A percentile compares a stretch with the other conserved stretches of the same genome.
Evolutionary conservation across 2,797 vertebrate species (phyloP).

Genomic region (Urosaurus nigricauda): DNA sequence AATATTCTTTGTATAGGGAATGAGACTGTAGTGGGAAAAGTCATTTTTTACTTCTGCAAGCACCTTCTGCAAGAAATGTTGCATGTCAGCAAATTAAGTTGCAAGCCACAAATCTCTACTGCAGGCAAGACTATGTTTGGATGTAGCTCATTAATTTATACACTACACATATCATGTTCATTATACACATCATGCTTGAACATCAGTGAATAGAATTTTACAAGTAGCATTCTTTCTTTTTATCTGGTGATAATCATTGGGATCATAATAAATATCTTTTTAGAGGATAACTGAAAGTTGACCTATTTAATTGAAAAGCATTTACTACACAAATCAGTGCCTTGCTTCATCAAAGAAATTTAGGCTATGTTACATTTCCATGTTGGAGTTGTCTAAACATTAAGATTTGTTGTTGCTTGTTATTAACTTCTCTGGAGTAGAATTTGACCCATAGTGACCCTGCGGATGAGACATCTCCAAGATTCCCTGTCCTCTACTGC

Average conservation of each 20-base stretch:
- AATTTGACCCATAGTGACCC: too few species aligned
- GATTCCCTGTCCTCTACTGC: too few species aligned
- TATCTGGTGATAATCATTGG: neutral
- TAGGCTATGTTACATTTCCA: neutral
- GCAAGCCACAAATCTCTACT: neutral
- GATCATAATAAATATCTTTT: conserved; percentile 5
- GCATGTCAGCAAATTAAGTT: neutral
- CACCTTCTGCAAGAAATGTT: conserved; percentile 14
- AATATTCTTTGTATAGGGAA: neutral
- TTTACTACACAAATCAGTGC: conserved; percentile 41
- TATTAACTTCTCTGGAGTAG: too few species aligned
- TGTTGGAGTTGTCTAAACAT: conserved; percentile 39
- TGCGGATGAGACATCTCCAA: too few species aligned
- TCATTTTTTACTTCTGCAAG: neutral
- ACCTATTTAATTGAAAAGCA: conserved; percentile 42
- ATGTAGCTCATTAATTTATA: neutral
- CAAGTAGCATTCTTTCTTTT: neutral
- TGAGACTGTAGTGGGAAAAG: too few species aligned
- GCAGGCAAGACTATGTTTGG: neutral
- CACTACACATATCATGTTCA: neutral
- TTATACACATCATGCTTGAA: neutral
- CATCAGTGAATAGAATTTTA: neutral
- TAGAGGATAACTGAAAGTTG: conserved; percentile 39
- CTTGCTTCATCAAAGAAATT: conserved; percentile 41
- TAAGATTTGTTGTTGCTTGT: neutral